phyloP scores from a whole-genome alignment of 2,888 invertebrate species.

The Amiota minor region DNA sequence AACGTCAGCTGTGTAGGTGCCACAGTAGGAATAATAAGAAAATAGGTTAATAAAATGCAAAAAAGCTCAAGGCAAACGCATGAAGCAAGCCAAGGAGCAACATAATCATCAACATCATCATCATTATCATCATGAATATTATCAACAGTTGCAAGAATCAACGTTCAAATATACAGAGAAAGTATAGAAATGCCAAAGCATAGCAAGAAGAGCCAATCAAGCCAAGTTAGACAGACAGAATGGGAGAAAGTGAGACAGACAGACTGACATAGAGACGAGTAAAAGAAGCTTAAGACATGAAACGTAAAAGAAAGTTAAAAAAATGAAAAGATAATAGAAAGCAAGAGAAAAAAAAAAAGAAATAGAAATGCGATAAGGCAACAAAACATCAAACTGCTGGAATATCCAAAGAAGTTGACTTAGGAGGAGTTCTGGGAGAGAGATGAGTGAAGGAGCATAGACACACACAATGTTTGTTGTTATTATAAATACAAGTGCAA shows the following conservation, averaged over 20 bases:
- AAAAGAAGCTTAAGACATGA: neutral
- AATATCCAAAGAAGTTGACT: too few relatives aligned
- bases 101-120: constrained; percentile 52
- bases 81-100: constrained; percentile 41
- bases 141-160: neutral
- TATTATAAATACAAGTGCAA: too few relatives aligned
- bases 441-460: too few relatives aligned
- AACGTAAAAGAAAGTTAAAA: neutral
- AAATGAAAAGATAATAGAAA: constrained; percentile 5
- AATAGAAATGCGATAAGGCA: neutral
- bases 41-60: constrained; percentile 67
- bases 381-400: too few relatives aligned
- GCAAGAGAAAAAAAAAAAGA: neutral
- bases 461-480: too few relatives aligned
- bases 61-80: constrained; percentile 42
- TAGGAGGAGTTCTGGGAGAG: too few relatives aligned
- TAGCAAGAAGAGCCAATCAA: constrained; percentile 20
- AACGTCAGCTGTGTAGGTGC: constrained; percentile 17
- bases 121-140: constrained; percentile 21
- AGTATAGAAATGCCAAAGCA: neutral
- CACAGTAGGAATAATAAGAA: constrained; percentile 33
- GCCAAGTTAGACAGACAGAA: neutral
- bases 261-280: neutral
- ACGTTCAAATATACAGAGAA: neutral
- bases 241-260: neutral